Conservation (phyloP, 2,113 vertebrate species). For the Podilymbus podiceps region DNA sequence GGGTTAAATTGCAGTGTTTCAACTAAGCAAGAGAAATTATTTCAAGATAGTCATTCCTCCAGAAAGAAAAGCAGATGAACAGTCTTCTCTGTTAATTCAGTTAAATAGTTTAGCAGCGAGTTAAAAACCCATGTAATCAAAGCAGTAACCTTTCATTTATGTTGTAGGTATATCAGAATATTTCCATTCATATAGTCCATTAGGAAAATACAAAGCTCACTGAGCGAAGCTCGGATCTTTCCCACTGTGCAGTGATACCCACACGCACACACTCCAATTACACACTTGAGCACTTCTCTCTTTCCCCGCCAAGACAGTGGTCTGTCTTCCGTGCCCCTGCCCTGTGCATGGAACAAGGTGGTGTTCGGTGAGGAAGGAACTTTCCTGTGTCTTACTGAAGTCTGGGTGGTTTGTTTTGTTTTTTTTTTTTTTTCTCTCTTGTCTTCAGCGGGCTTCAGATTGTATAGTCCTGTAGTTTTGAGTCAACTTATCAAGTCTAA, state of each 20-base stretch:
- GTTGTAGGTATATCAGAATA: neutral
- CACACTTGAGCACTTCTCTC: neutral
- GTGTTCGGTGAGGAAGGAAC: neutral
- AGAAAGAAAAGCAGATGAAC: neutral
- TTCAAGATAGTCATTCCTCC: neutral
- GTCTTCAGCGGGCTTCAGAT: neutral
- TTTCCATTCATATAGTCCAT: neutral
- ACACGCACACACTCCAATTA: neutral
- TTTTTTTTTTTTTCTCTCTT: neutral
- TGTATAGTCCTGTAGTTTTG: neutral
- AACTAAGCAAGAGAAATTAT: neutral
- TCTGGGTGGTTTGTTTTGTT: no score
- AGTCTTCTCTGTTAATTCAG: neutral
- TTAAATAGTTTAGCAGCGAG: neutral
- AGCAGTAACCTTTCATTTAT: neutral
- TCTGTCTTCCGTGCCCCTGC: rapidly evolving
- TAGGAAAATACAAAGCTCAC: neutral
- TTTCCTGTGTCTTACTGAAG: neutral
- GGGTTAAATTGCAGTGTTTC: neutral
- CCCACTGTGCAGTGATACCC: neutral
- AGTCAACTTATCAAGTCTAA: neutral
- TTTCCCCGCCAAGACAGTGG: neutral
- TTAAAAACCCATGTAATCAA: neutral
- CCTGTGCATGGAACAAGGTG: neutral
- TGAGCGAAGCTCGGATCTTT: rapidly evolving